Percentiles rank a stretch among this genome's conserved stretches.
Evolutionary conservation across 1,140 invertebrate genomes (phyloP).

Genomic region (Pissodes strobi): DNA sequence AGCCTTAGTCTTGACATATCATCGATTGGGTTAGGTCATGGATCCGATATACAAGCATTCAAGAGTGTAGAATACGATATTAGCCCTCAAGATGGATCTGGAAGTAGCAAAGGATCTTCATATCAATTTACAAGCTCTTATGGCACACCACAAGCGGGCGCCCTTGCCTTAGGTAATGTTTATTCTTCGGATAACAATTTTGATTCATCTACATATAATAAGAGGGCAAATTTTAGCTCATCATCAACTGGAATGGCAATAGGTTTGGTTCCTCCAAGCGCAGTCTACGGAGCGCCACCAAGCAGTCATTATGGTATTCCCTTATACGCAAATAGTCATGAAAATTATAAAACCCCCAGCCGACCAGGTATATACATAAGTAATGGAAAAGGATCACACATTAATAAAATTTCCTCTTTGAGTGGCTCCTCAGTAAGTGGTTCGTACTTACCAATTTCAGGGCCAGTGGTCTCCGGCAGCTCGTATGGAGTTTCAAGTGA

Average conservation of each 20-base stretch:
- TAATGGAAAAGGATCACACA: constrained; percentile 67
- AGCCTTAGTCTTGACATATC: constrained; percentile 36
- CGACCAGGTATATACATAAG: constrained; percentile 70
- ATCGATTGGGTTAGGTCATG: constrained; percentile 43
- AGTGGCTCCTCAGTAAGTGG: too few species aligned
- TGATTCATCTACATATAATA: constrained; percentile 29
- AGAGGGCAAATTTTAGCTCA: constrained; percentile 8
- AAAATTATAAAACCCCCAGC: constrained; percentile 58
- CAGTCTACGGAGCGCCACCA: constrained; percentile 61
- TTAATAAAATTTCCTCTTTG: constrained; percentile 65
- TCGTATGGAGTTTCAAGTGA: constrained; percentile 59
- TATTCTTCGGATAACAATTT: constrained; percentile 54
- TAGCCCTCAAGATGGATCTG: constrained; percentile 44
- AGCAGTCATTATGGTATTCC: constrained; percentile 62
- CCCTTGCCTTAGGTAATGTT: constrained; percentile 57
- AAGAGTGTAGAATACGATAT: constrained; percentile 59
- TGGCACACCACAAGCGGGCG: constrained; percentile 58
- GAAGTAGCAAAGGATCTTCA: constrained; percentile 8
- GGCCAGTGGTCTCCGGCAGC: constrained; percentile 59
- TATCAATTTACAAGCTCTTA: constrained; percentile 56
- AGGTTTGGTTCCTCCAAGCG: constrained; percentile 61
- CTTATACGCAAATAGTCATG: constrained; percentile 54
- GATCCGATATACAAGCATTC: constrained; percentile 53
- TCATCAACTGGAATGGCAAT: constrained; percentile 50
- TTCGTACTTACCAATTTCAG: constrained; percentile 70